A percentile compares a stretch with the other conserved stretches of the same genome.
Conservation (phyloP, 2,113 vertebrate species). For the Thamnaconus septentrionalis region DNA sequence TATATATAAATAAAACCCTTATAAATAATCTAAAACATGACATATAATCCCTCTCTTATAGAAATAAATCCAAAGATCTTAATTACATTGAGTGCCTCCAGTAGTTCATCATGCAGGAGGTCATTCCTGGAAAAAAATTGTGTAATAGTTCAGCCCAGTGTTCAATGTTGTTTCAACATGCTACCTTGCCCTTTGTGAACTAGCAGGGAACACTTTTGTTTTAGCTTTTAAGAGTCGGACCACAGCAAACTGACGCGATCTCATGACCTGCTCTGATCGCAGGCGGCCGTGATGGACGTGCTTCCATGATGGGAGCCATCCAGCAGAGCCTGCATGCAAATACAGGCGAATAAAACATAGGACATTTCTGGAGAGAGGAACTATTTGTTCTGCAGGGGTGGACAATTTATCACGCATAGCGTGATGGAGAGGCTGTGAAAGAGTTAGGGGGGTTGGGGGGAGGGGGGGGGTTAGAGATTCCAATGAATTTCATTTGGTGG, state of each 20-base stretch:
- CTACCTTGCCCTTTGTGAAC: conserved; percentile 16
- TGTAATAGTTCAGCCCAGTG: conserved; percentile 13
- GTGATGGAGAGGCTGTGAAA: conserved; percentile 56
- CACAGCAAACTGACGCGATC: conserved; percentile 13
- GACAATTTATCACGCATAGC: conserved; percentile 56
- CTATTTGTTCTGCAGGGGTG: conserved; percentile 47
- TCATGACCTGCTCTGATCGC: conserved; percentile 15
- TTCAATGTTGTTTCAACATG: conserved; percentile 27
- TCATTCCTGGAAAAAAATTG: conserved; percentile 17
- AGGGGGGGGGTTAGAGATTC: conserved; percentile 56
- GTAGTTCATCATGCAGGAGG: not conserved
- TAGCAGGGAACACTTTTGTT: not conserved
- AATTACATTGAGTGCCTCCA: no score
- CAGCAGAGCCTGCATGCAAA: conserved; percentile 59
- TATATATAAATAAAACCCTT: no score
- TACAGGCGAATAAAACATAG: conserved; percentile 52
- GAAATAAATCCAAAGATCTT: no score
- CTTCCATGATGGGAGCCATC: conserved; percentile 51
- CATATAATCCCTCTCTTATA: no score
- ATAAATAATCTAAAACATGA: no score
- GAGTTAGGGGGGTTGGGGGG: conserved; percentile 51
- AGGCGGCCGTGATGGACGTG: conserved; percentile 30
- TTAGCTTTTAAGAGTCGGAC: not conserved
- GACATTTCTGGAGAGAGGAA: conserved; percentile 54
- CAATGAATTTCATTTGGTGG: conserved; percentile 60